Base-by-base conservation (phyloP, 2,113 vertebrate species). In the Phylloscopus trochilus region DNA sequence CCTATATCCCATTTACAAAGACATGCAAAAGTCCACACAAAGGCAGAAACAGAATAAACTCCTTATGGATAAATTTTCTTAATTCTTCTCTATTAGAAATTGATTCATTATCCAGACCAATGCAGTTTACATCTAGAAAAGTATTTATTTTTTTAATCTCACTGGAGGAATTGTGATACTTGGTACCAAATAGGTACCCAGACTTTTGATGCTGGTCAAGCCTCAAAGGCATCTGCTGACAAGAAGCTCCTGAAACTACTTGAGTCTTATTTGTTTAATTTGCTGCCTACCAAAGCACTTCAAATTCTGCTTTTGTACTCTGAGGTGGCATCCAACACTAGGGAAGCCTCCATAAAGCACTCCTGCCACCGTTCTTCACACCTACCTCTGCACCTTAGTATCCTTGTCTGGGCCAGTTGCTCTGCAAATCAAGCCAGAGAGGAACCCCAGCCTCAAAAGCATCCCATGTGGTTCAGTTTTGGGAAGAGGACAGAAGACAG, bases 371-470 rank as follows among this genome's bases (percentile, higher is more conserved):
- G 47, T 67, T 39, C 12, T 26, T 92, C 67, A 76, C 19, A 27
- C 19, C 70, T 44, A 5, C 53, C 31, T 77, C 64, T 84, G 64
- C 60, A 84, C 56, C 33, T 75, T 27, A 49, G 20, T 31, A 91
- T 21, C 12, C 51, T 53, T 44, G 64, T 17, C 81, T 82, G 51
- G 22, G 26, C 37, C 83, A 92, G 73, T 43, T 74, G 44, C 81
- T 89, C 47, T 44, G 19, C 37, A 89, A 75, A 79, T 31, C 62
- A 89, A 87, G 78, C 12, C 60, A 87, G 81, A 82, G 66, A 78
- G 63, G 39, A 92, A 75, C 3, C 10, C 20, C 60, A 72, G 74
- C 30, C 62, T 52, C 62, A 72, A 67, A 95, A 72, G 23, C 41
- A 78, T 13, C 56, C 28, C 22, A 43, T 7, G 33, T 43, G 35